Conservation (phyloP, 2,113 vertebrate genomes). For the Manacus vitellinus region DNA sequence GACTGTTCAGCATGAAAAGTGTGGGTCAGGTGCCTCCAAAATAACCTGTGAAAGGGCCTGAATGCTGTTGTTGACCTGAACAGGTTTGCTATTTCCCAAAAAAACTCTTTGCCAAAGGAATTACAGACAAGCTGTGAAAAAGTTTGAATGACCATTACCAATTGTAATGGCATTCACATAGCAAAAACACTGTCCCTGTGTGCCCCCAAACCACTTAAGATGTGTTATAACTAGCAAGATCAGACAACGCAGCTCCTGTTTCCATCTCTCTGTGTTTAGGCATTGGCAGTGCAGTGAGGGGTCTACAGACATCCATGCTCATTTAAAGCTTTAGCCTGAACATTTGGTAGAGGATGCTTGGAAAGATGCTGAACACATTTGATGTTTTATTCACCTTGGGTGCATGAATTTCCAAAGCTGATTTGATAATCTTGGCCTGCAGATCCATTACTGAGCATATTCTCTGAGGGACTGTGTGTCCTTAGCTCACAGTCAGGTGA, state of each 20-base stretch:
- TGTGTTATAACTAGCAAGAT: background rate
- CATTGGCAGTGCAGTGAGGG: background rate
- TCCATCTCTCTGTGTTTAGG: background rate
- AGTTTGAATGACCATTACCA: background rate
- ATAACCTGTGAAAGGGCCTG: background rate
- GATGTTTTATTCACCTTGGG: background rate
- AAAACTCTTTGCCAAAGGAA: background rate
- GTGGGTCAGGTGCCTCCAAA: background rate
- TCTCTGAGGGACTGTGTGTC: background rate
- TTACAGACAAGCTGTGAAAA: background rate
- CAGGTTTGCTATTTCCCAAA: background rate
- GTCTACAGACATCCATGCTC: background rate
- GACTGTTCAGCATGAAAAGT: background rate
- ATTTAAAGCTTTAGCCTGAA: background rate
- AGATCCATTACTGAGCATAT: background rate
- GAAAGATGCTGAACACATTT: background rate
- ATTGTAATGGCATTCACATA: background rate
- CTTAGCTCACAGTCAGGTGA: background rate
- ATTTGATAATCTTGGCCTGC: background rate
- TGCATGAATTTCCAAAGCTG: background rate
- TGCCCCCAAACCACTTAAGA: background rate
- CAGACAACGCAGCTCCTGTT: background rate
- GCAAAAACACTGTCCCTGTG: background rate
- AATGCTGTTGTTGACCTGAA: background rate
- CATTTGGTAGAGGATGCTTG: background rate